Conservation (phyloP, 1,140 invertebrate species). For the Drosophila triauraria region DNA sequence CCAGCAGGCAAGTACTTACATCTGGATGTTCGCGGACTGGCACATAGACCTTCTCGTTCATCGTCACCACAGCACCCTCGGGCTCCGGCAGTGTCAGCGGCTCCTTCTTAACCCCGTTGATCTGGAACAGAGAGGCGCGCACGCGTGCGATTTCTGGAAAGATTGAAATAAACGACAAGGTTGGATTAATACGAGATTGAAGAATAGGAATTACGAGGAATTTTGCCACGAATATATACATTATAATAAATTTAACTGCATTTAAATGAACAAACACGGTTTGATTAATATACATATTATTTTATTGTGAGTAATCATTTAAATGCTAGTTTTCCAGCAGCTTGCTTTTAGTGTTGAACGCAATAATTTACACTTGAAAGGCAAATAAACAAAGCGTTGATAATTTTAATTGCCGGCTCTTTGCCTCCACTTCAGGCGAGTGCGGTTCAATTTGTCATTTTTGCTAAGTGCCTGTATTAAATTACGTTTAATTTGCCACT, state of each 20-base stretch:
- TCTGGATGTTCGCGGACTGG: conserved; percentile 99
- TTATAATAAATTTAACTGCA: background rate
- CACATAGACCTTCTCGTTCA: conserved; percentile 99
- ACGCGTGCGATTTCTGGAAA: conserved; percentile 99
- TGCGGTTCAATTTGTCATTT: conserved; percentile 64
- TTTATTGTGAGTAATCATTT: background rate
- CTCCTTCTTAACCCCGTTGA: conserved; percentile 98
- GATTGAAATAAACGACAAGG: conserved; percentile 78
- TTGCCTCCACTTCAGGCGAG: conserved; percentile 17
- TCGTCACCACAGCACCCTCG: conserved; percentile 94
- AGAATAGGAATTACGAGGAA: background rate
- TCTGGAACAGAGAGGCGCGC: conserved; percentile 98
- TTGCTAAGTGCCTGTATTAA: conserved; percentile 75
- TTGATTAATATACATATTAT: too few relatives aligned
- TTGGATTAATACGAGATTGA: conserved; percentile 8
- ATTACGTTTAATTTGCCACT: conserved; percentile 69
- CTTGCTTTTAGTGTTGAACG: conserved; percentile 10
- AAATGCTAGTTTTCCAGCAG: background rate
- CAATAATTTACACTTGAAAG: conserved; percentile 19
- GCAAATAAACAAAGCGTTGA: conserved; percentile 36
- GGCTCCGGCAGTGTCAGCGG: conserved; percentile 96
- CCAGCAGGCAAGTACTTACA: conserved; percentile 89
- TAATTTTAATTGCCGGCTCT: conserved; percentile 44
- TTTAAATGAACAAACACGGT: background rate
- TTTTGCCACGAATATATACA: background rate